Conservation (phyloP, 2,888 invertebrate genomes). For the Agrotis exclamationis region DNA sequence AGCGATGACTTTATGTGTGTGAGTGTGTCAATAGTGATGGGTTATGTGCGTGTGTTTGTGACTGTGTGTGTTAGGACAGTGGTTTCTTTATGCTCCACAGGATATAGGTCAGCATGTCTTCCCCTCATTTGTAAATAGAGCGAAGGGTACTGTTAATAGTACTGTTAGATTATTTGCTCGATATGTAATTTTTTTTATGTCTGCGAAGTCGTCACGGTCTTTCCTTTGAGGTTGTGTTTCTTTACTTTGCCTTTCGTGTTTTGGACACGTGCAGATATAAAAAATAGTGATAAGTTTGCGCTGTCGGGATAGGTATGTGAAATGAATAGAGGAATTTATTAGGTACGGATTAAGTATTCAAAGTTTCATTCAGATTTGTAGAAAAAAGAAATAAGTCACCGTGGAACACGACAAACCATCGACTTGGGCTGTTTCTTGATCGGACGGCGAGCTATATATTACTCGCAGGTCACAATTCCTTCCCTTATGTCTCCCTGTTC, state of each 20-base stretch:
- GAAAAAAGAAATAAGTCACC: neutral
- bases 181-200: slow-evolving; percentile 42
- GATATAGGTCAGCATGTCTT: slow-evolving; percentile 86
- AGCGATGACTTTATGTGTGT: slow-evolving; percentile 2
- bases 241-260: slow-evolving; percentile 42
- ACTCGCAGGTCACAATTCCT: too few relatives aligned
- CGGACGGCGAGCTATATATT: too few relatives aligned
- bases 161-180: slow-evolving; percentile 50
- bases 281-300: slow-evolving; percentile 37
- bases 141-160: slow-evolving; percentile 69
- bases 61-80: slow-evolving; percentile 73
- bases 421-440: too few relatives aligned
- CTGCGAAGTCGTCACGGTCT: slow-evolving; percentile 36
- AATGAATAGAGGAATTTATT: neutral
- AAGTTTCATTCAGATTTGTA: neutral
- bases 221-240: slow-evolving; percentile 49
- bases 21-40: slow-evolving; percentile 24
- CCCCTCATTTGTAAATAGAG: slow-evolving; percentile 80
- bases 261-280: slow-evolving; percentile 49
- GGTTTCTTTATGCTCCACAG: slow-evolving; percentile 80
- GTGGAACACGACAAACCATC: too few relatives aligned
- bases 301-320: slow-evolving; percentile 2
- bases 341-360: neutral
- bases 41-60: slow-evolving; percentile 52
- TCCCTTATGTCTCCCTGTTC: too few relatives aligned